Conservation (phyloP, 1,140 invertebrate species). For the Pseudomyrmex flavicornis region DNA sequence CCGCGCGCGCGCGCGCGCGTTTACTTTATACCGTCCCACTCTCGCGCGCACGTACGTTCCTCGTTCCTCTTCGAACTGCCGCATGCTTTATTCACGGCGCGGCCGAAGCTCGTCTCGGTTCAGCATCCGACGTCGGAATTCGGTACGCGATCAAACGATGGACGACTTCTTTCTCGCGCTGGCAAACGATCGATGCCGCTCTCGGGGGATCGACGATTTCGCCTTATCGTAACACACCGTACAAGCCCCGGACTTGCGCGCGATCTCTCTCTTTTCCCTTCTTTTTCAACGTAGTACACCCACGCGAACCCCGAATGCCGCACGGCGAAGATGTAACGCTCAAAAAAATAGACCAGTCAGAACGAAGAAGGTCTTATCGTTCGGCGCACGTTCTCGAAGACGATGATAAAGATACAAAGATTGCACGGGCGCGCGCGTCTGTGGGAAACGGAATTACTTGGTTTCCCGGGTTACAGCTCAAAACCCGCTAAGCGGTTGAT, state of each 20-base stretch:
- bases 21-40: not conserved
- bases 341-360: constrained; percentile 10
- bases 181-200: constrained; percentile 17
- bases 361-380: constrained; percentile 44
- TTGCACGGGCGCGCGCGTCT: not conserved
- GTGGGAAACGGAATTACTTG: constrained; percentile 17
- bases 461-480: constrained; percentile 5
- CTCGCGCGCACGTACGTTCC: not conserved
- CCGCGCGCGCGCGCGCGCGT: not conserved
- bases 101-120: constrained; percentile 22
- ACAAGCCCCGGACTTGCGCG: not conserved
- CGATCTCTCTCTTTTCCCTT: too few species aligned
- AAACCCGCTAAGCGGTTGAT: not conserved
- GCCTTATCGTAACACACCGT: constrained; percentile 26
- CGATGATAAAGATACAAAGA: constrained; percentile 51
- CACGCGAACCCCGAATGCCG: constrained; percentile 2
- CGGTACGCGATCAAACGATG: constrained; percentile 51
- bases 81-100: constrained; percentile 64
- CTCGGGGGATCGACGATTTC: constrained; percentile 35
- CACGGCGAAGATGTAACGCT: constrained; percentile 19
- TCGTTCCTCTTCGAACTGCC: not conserved
- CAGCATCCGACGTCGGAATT: constrained; percentile 56
- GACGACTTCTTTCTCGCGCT: constrained; percentile 44
- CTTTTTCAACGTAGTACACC: not conserved
- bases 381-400: constrained; percentile 28